These are phyloP conservation scores for Montifringilla adamsi DNA, from an alignment of 2,113 vertebrate genomes.

Conservation along the genomic window DNA sequence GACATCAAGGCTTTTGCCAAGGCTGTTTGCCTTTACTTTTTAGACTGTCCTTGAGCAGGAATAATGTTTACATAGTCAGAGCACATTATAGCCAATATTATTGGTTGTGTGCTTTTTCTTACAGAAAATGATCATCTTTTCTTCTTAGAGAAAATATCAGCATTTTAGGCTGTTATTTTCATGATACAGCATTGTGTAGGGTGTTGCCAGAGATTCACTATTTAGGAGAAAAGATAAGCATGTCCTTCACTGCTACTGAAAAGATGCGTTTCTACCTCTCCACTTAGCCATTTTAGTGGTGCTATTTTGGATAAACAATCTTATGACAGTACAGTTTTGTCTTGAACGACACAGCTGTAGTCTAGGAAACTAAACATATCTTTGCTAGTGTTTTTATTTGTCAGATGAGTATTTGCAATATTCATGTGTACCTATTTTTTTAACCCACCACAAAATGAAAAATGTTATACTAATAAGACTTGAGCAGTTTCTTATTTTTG, in stretches of 20 bases:
- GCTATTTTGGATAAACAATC: slow-evolving; percentile 41
- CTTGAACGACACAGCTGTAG: slow-evolving; percentile 46
- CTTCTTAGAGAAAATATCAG: background rate
- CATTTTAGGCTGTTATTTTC: background rate
- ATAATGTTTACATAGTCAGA: background rate
- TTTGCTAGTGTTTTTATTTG: slow-evolving; percentile 21
- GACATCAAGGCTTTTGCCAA: background rate
- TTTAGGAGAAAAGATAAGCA: background rate
- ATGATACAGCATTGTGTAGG: background rate
- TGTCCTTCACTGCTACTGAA: background rate
- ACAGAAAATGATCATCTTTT: background rate
- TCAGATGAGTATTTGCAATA: background rate
- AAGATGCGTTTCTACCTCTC: background rate
- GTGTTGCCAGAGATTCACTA: background rate
- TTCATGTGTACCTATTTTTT: background rate
- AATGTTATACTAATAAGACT: background rate
- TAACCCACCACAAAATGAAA: background rate
- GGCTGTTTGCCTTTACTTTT: background rate
- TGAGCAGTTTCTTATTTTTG: background rate
- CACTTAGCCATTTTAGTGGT: background rate
- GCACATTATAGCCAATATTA: background rate
- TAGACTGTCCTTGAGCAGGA: background rate
- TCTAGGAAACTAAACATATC: slow-evolving; percentile 57
- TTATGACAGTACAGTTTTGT: slow-evolving; percentile 29
- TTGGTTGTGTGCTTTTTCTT: background rate